These are phyloP conservation scores for Eucera pruinosa DNA, from an alignment of 2,888 invertebrate species.

Conservation along the genomic window DNA sequence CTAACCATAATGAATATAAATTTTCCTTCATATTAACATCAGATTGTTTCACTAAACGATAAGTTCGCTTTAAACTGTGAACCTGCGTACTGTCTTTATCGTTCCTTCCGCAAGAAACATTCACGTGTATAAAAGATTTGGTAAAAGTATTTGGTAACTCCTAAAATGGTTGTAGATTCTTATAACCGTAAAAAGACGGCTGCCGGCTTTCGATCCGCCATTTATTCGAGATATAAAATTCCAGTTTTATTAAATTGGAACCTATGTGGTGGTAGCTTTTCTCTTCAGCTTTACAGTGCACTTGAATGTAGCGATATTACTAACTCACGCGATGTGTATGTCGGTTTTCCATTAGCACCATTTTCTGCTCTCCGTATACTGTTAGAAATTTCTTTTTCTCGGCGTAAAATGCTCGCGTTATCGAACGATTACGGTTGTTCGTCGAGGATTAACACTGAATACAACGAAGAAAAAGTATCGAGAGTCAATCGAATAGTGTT, in stretches of 20 bases:
- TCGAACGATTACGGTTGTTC: conserved; percentile 15
- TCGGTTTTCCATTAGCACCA: conserved; percentile 59
- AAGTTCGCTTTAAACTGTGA: neutral
- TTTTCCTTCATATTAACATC: neutral
- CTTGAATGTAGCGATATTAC: conserved; percentile 27
- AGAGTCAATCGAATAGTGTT: too few relatives aligned
- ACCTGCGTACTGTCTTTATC: neutral
- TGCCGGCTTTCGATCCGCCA: conserved; percentile 4
- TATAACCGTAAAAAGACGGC: conserved; percentile 12
- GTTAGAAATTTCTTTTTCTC: too few relatives aligned
- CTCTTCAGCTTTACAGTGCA: conserved; percentile 3
- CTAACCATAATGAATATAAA: neutral
- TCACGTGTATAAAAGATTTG: neutral
- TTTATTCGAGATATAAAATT: conserved; percentile 38
- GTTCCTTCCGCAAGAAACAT: neutral
- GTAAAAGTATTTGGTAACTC: neutral
- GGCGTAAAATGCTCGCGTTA: neutral
- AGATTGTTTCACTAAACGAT: neutral
- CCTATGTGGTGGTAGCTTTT: conserved; percentile 15
- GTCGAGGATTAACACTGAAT: neutral
- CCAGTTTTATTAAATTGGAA: conserved; percentile 47
- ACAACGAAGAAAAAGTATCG: neutral
- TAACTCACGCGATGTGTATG: conserved; percentile 13
- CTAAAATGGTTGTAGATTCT: neutral
- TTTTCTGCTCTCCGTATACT: conserved; percentile 36